Percentiles rank a stretch among this genome's conserved stretches.
phyloP scores from a whole-genome alignment of 2,888 invertebrate genomes.

The Drosophila differens region DNA sequence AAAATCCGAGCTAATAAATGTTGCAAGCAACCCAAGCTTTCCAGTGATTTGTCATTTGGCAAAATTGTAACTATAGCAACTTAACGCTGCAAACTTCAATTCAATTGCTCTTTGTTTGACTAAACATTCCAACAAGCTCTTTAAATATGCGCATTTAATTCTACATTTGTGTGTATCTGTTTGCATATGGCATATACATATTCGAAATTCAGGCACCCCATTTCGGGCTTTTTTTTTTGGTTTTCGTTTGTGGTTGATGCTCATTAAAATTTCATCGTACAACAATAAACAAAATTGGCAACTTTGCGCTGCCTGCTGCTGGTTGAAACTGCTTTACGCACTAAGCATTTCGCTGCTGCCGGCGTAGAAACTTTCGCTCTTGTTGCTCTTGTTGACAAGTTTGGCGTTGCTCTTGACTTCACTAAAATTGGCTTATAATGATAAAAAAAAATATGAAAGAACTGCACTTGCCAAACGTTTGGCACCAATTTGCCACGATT shows the following conservation, averaged over 20 bases:
- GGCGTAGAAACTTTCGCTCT: conserved; percentile 14
- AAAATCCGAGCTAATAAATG: neutral
- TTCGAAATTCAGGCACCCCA: conserved; percentile 19
- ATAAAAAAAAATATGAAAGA: conserved; percentile 2
- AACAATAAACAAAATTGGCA: conserved; percentile 21
- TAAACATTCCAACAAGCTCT: conserved; percentile 5
- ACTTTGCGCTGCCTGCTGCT: conserved; percentile 47
- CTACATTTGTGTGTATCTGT: conserved; percentile 20
- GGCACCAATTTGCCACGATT: conserved; percentile 10
- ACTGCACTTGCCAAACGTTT: conserved; percentile 9
- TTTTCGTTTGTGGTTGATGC: conserved; percentile 17
- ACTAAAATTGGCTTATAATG: conserved; percentile 14
- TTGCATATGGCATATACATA: conserved; percentile 14
- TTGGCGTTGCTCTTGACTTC: conserved; percentile 9
- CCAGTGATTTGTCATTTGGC: neutral
- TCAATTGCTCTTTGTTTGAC: neutral
- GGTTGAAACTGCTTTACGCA: conserved; percentile 62
- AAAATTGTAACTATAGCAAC: neutral
- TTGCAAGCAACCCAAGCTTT: neutral
- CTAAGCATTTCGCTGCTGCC: conserved; percentile 9
- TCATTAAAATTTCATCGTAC: conserved; percentile 64
- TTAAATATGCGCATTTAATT: conserved; percentile 49
- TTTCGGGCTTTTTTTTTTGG: conserved; percentile 20
- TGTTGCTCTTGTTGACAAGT: conserved; percentile 9
- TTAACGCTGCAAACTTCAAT: neutral